Conservation (phyloP, 2,888 invertebrate genomes). For the Colletes collaris region DNA sequence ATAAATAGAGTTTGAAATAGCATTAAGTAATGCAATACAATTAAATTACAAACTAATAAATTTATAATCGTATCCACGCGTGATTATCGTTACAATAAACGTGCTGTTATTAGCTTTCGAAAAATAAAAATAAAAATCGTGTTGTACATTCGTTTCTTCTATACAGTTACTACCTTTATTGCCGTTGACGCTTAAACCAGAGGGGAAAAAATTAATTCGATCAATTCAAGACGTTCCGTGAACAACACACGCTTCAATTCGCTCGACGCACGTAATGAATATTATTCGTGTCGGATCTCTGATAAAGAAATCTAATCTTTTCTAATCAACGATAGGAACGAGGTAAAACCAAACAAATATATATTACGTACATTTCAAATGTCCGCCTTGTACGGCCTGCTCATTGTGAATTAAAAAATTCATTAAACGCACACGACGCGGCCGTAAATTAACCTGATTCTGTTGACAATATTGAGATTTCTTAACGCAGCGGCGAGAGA, state of each 20-base stretch:
- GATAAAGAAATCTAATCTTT: constrained; percentile 60
- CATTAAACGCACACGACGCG: not conserved
- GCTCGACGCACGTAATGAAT: not conserved
- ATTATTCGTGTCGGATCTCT: not conserved
- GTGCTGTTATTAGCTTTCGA: not conserved
- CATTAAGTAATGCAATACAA: too few species aligned
- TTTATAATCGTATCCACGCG: too few species aligned
- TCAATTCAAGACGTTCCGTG: not conserved
- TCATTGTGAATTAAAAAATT: constrained; percentile 15
- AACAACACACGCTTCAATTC: not conserved
- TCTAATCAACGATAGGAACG: constrained; percentile 27
- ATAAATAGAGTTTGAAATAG: not conserved
- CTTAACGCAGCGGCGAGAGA: not conserved
- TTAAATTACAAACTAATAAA: too few species aligned
- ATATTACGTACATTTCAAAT: constrained; percentile 31
- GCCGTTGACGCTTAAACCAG: not conserved
- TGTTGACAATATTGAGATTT: not conserved
- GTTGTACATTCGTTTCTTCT: not conserved
- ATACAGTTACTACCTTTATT: not conserved
- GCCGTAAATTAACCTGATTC: constrained; percentile 32
- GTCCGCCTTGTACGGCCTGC: constrained; percentile 10
- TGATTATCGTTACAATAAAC: not conserved
- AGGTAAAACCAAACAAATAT: constrained; percentile 27
- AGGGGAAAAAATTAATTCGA: not conserved
- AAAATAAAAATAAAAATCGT: not conserved